A percentile compares a stretch with the other conserved stretches of the same genome.
These are phyloP conservation scores for Synergus umbraculus DNA, from an alignment of 2,888 invertebrate genomes.

Conservation along the genomic window DNA sequence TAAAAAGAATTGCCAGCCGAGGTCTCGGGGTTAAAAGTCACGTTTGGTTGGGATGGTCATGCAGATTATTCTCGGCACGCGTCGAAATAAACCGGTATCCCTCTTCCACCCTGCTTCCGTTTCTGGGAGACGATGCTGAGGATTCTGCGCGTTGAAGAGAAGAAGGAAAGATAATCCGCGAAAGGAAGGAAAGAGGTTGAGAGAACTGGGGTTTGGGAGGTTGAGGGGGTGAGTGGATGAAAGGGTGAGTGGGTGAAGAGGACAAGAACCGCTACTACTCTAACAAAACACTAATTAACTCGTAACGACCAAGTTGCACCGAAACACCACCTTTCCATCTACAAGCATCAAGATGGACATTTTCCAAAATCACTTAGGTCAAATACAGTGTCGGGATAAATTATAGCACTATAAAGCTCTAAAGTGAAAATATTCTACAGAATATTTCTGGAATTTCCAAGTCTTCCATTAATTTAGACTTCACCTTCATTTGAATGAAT, in stretches of 20 bases:
- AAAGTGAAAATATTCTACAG: too few relatives aligned
- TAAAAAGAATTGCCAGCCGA: conserved; percentile 15
- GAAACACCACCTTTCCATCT: not conserved
- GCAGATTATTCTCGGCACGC: conserved; percentile 38
- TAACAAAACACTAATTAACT: conserved; percentile 58
- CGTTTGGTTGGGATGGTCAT: conserved; percentile 15
- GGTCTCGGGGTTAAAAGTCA: conserved; percentile 27
- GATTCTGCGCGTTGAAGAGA: conserved; percentile 28
- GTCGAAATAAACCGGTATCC: conserved; percentile 27
- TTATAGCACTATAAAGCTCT: too few relatives aligned
- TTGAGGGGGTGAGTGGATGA: not conserved
- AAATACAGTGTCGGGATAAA: not conserved
- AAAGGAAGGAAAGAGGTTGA: conserved; percentile 28
- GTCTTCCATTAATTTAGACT: too few relatives aligned
- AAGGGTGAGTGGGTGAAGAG: conserved; percentile 11
- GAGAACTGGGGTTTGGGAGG: not conserved
- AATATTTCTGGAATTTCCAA: too few relatives aligned
- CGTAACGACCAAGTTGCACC: conserved; percentile 43
- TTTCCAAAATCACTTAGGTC: not conserved
- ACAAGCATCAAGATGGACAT: not conserved
- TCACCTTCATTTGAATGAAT: too few relatives aligned
- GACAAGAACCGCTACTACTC: conserved; percentile 28
- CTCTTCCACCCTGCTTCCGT: not conserved
- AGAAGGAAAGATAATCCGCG: conserved; percentile 26
- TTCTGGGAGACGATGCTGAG: conserved; percentile 4